These are phyloP conservation scores for Trichoplusia ni DNA, from an alignment of 1,140 invertebrate species.

Conservation along the genomic window DNA sequence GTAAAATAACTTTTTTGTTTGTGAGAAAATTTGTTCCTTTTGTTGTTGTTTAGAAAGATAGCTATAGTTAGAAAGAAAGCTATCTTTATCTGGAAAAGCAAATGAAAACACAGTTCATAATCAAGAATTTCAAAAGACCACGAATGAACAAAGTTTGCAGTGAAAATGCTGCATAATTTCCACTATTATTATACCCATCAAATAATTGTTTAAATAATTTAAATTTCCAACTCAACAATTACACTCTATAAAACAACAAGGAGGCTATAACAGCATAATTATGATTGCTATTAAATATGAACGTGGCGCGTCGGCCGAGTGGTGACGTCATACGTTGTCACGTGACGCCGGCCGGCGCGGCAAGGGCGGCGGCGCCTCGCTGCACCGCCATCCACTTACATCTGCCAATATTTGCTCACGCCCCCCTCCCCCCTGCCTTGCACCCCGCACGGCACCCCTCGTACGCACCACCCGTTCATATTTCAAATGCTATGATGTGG, in stretches of 20 bases:
- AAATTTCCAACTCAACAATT: not conserved
- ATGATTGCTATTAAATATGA: conserved; percentile 31
- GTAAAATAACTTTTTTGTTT: not conserved
- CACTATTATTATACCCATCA: too few species aligned
- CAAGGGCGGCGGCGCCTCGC: conserved; percentile 55
- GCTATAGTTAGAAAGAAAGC: too few species aligned
- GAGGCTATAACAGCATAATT: not conserved
- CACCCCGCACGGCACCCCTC: conserved; percentile 43
- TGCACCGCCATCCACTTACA: conserved; percentile 75
- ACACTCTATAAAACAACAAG: conserved; percentile 26
- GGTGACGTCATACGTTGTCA: conserved; percentile 56
- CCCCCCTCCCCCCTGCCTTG: conserved; percentile 49
- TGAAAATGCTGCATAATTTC: too few species aligned
- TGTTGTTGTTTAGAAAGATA: too few species aligned
- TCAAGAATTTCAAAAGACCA: too few species aligned
- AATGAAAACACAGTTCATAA: too few species aligned
- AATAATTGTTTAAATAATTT: too few species aligned
- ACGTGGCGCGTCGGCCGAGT: conserved; percentile 8
- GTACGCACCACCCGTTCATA: conserved; percentile 75
- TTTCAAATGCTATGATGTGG: conserved; percentile 69
- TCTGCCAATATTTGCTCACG: conserved; percentile 77
- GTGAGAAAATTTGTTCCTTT: too few species aligned
- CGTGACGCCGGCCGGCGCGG: conserved; percentile 3
- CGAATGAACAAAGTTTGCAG: too few species aligned
- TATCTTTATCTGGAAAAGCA: too few species aligned